Evolutionary conservation across 2,888 invertebrate genomes (phyloP).

Genomic region (Lamellibrachia columna): DNA sequence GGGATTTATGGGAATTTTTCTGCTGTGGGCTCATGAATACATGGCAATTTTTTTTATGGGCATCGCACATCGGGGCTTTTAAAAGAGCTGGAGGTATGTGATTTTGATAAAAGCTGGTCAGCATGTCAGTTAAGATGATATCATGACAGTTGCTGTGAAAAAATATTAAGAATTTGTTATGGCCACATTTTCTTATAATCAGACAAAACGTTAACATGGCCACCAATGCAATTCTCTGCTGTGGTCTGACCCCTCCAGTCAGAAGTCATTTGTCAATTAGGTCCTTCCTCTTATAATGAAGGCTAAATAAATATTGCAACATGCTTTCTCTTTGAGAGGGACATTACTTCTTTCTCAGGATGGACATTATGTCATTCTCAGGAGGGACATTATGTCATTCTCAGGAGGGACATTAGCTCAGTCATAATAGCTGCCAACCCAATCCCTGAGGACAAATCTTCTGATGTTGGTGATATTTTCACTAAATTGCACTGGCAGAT

Average conservation of each 20-base stretch:
- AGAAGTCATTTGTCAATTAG: conserved; percentile 16
- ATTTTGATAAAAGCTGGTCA: no score
- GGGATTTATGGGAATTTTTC: no score
- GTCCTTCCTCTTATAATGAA: background rate
- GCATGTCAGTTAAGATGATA: no score
- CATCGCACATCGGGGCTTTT: no score
- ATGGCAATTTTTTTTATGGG: no score
- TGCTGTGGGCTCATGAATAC: no score
- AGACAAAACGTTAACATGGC: no score
- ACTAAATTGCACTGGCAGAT: background rate
- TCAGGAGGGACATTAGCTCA: background rate
- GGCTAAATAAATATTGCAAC: background rate
- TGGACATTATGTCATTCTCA: background rate
- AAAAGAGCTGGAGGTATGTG: no score
- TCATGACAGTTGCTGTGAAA: no score
- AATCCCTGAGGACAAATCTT: background rate
- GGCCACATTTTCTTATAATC: no score
- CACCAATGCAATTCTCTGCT: no score
- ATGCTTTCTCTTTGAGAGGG: background rate
- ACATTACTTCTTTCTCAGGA: background rate
- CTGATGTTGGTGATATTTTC: background rate
- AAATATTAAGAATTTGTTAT: no score
- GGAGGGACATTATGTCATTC: background rate
- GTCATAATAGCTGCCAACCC: background rate
- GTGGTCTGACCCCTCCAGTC: background rate